Conservation (phyloP, 2,888 invertebrate species). For the Lordiphosa fenestrarum region DNA sequence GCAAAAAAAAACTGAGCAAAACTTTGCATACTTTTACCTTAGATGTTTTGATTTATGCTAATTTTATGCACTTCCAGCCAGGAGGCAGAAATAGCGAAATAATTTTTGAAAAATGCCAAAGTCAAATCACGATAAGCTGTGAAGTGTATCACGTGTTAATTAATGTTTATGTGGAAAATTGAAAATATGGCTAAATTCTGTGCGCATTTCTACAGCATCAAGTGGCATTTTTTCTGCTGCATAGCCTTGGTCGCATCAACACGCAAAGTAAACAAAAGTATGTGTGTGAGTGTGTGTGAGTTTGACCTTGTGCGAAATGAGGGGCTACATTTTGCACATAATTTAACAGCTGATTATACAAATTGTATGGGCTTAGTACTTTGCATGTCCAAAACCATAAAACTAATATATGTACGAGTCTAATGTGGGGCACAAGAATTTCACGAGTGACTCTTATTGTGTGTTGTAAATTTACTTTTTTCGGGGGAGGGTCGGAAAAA, state of each 20-base stretch:
- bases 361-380: conserved; percentile 35
- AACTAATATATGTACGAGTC: conserved; percentile 47
- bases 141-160: conserved; percentile 71
- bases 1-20: conserved; percentile 29
- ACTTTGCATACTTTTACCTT: conserved; percentile 49
- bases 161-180: conserved; percentile 65
- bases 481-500: background rate
- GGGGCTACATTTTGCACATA: conserved; percentile 57
- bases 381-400: conserved; percentile 69
- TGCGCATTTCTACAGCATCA: conserved; percentile 31
- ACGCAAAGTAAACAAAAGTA: conserved; percentile 14
- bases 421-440: conserved; percentile 4
- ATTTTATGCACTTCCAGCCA: conserved; percentile 47
- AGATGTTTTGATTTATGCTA: conserved; percentile 61
- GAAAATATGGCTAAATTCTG: conserved; percentile 36
- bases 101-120: conserved; percentile 55
- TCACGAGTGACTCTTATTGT: background rate
- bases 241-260: conserved; percentile 27
- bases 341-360: conserved; percentile 70
- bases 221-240: conserved; percentile 24
- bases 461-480: conserved; percentile 1
- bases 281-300: background rate
- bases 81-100: conserved; percentile 12
- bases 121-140: conserved; percentile 53
- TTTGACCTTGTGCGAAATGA: conserved; percentile 32